A percentile compares a stretch with the other conserved stretches of the same genome.
Conservation (phyloP, 2,113 vertebrate genomes). For the Rutilus rutilus region DNA sequence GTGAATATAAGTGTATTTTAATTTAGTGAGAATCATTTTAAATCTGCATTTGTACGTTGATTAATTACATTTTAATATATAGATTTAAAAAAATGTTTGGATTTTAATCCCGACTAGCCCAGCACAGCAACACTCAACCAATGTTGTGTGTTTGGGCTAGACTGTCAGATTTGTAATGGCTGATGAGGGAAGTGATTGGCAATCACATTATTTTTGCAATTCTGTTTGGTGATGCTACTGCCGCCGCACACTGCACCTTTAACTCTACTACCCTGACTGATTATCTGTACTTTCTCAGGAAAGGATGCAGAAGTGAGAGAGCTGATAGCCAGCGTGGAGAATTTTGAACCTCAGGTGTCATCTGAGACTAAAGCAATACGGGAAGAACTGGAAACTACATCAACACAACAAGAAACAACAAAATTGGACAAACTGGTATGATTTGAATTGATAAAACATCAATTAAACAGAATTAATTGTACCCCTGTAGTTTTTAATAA, state of each 20-base stretch:
- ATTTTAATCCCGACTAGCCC: no score
- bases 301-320: conserved; percentile 57
- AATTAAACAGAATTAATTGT: background rate
- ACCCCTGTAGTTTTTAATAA: background rate
- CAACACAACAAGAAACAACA: conserved; percentile 37
- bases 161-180: background rate
- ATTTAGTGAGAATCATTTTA: background rate
- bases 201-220: conserved; percentile 9
- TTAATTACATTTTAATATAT: background rate
- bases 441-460: background rate
- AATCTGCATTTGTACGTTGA: background rate
- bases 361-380: conserved; percentile 52
- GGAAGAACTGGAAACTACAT: conserved; percentile 58
- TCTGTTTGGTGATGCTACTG: background rate
- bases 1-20: background rate
- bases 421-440: conserved; percentile 66
- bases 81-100: no score
- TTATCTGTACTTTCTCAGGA: conserved; percentile 38
- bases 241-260: background rate
- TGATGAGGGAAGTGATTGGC: background rate
- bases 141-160: background rate
- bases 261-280: background rate
- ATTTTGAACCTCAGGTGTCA: conserved; percentile 59
- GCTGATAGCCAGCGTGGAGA: conserved; percentile 43
- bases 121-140: background rate